Percentiles rank a stretch among this genome's conserved stretches.
These are phyloP conservation scores for Osedax fenrisi DNA, from an alignment of 2,888 invertebrate species.

Conservation along the genomic window DNA sequence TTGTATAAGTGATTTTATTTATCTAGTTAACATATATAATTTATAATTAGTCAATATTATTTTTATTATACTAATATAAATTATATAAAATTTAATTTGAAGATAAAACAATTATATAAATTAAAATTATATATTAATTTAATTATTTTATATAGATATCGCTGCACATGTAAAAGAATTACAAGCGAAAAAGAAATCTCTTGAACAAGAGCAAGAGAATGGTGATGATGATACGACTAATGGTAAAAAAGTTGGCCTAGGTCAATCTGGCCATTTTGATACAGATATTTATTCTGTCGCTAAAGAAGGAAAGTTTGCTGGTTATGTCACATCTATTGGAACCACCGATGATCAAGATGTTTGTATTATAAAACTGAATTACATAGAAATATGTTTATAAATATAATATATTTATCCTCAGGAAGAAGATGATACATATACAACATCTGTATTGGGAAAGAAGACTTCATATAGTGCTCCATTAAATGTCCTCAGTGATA, in stretches of 20 bases:
- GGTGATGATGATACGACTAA: conserved; percentile 45
- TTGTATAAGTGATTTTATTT: too few relatives aligned
- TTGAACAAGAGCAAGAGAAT: conserved; percentile 51
- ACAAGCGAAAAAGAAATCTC: conserved; percentile 67
- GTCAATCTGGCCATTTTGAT: conserved; percentile 75
- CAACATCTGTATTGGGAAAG: conserved; percentile 25
- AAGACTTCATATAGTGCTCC: conserved; percentile 69
- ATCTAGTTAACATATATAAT: too few relatives aligned
- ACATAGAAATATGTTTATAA: conserved; percentile 8
- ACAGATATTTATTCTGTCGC: conserved; percentile 74
- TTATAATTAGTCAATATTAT: too few relatives aligned
- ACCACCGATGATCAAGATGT: conserved; percentile 82
- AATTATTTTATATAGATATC: conserved; percentile 54
- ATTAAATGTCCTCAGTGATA: conserved; percentile 74
- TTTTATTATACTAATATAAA: too few relatives aligned
- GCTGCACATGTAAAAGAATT: conserved; percentile 85
- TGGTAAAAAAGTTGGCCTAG: conserved; percentile 61
- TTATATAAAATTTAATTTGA: too few relatives aligned
- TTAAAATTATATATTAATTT: too few relatives aligned
- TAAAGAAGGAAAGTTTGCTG: conserved; percentile 74
- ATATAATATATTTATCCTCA: conserved; percentile 10
- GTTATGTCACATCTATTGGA: conserved; percentile 88
- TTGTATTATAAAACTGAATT: conserved; percentile 34
- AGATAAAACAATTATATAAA: too few relatives aligned
- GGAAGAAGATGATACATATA: conserved; percentile 58